Evolutionary conservation across 2,113 vertebrate genomes (phyloP), one percentile per base, ranked within the genome.

Genomic region (Dolichotis patagonum): DNA sequence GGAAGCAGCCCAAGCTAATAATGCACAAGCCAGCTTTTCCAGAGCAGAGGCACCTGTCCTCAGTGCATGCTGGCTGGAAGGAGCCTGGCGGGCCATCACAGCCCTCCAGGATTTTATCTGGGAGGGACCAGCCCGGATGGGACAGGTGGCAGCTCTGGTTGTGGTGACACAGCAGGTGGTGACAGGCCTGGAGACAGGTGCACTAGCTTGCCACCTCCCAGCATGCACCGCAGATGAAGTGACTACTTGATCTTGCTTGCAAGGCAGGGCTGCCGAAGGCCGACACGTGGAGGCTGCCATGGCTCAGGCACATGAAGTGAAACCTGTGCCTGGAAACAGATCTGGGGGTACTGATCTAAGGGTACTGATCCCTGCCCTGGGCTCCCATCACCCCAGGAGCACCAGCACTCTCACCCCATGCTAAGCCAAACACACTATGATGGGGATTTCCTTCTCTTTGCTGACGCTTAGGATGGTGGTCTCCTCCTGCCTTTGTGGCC

Each of bases 161-260:
- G 13, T 19, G 83, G 49, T 1, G 14, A 10, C 30, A 80, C 49
- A 46, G 22, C 38, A 14, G 13, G 35, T 13, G 67, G 5, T 32
- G 24, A 62, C 7, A 13, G 8, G 9, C 54, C n/a, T 41, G 41
- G 46, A 24, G 24, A 46, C 67, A 65, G 90, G 19, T 52, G 85
- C 14, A 12, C 35, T 1, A 0, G 12, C 13, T 43, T 16, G 6
- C 10, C 2, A 1, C 54, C 3, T 49, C 43, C 11, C 11, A 10
- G 32, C 17, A 4, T 12, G 26, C 1, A 7, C 10, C 17, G 7
- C 46, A 30, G 73, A 58, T 26, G 6, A 20, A 63, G 54, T 11
- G 1, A 52, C 65, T 17, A 52, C 65, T 17, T 6, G 3, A 69
- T 32, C 9, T 0, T 43, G 32, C 32, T 30, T 46, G 26, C 0